These are phyloP conservation scores for Gymnosoma rotundatum DNA, from an alignment of 2,888 invertebrate genomes.

Conservation along the genomic window DNA sequence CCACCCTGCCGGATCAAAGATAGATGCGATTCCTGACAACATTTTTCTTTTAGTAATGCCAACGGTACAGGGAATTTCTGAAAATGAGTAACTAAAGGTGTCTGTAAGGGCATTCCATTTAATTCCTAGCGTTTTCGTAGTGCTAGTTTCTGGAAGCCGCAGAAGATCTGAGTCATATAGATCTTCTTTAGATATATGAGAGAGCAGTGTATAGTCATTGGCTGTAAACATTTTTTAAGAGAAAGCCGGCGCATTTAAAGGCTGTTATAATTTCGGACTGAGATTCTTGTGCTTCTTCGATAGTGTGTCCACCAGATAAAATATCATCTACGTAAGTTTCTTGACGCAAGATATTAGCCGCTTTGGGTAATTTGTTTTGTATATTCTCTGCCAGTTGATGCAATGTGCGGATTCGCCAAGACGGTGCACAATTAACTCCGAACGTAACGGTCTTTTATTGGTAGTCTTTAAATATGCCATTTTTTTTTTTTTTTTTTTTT, in stretches of 20 bases:
- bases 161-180: conserved; percentile 21
- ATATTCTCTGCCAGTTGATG: neutral
- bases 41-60: conserved; percentile 20
- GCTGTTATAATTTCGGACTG: neutral
- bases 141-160: conserved; percentile 18
- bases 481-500: neutral
- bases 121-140: conserved; percentile 39
- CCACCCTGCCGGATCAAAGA: conserved; percentile 47
- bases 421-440: neutral
- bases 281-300: too few relatives aligned
- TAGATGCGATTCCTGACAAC: too few relatives aligned
- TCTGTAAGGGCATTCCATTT: conserved; percentile 41
- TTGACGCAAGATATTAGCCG: neutral
- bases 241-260: neutral
- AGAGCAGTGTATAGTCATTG: neutral
- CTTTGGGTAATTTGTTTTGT: neutral
- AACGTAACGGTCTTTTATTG: neutral
- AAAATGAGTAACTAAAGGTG: conserved; percentile 12
- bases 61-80: neutral
- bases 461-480: neutral
- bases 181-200: neutral
- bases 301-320: neutral
- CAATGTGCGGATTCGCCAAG: neutral
- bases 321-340: neutral
- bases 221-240: neutral